Percentiles rank a stretch among this genome's conserved stretches.
Conservation (phyloP, 2,797 vertebrate genomes). For the Bradypodion ventrale region DNA sequence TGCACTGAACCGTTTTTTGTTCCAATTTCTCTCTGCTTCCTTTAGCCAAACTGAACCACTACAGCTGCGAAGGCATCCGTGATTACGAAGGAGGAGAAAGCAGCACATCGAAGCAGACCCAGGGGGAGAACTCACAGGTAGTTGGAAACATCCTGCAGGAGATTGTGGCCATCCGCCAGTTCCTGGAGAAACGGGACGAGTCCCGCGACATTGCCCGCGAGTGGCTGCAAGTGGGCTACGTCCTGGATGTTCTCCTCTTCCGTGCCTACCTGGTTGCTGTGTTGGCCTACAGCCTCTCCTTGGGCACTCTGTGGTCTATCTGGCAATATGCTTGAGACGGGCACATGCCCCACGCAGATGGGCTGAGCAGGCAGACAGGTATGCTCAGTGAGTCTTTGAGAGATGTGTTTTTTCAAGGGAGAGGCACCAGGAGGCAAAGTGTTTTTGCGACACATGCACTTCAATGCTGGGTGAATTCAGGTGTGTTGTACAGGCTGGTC, state of each 20-base stretch:
- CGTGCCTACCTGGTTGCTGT: conserved; percentile 86
- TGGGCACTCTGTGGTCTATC: conserved; percentile 90
- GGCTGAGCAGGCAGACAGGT: background rate
- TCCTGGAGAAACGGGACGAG: conserved; percentile 88
- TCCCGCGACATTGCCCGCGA: conserved; percentile 87
- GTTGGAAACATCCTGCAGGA: conserved; percentile 85
- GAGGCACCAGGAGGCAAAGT: background rate
- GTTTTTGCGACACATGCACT: background rate
- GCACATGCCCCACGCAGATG: background rate
- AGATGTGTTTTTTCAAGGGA: accelerated
- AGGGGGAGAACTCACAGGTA: conserved; percentile 69
- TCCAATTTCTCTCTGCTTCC: background rate
- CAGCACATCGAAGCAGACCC: background rate
- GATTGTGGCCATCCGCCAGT: conserved; percentile 84
- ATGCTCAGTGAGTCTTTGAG: no score
- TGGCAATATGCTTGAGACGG: conserved; percentile 83
- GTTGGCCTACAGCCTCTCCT: conserved; percentile 88
- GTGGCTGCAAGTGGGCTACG: conserved; percentile 94
- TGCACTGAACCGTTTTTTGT: background rate
- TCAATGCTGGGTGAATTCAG: background rate
- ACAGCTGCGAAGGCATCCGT: conserved; percentile 68
- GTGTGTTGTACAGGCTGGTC: background rate
- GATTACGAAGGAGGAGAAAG: conserved; percentile 59
- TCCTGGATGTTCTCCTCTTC: conserved; percentile 92
- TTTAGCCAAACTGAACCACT: conserved; percentile 81